These are phyloP conservation scores for Oostethus manadensis DNA, from an alignment of 2,113 vertebrate genomes.

Conservation along the genomic window DNA sequence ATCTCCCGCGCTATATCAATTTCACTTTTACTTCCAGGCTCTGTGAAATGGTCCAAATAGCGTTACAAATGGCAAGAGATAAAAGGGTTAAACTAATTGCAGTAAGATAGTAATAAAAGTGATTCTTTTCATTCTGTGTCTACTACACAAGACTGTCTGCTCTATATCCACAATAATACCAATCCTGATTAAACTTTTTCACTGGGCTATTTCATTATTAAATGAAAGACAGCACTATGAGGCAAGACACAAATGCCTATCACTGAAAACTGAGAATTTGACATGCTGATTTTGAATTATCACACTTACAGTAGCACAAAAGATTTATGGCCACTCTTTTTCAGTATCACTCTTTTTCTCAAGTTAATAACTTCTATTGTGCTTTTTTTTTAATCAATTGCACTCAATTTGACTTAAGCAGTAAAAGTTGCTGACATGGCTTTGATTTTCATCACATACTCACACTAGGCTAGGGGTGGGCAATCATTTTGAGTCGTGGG, in stretches of 20 bases:
- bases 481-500: no score
- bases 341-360: constrained; percentile 54
- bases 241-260: constrained; percentile 53
- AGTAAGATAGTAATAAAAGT: constrained; percentile 73
- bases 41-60: constrained; percentile 76
- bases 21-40: constrained; percentile 69
- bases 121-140: constrained; percentile 71
- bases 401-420: constrained; percentile 34
- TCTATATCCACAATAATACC: constrained; percentile 63
- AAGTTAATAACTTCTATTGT: constrained; percentile 56
- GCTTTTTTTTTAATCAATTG: constrained; percentile 61
- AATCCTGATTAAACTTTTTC: constrained; percentile 67
- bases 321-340: constrained; percentile 50
- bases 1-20: constrained; percentile 72
- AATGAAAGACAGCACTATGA: constrained; percentile 61
- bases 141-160: constrained; percentile 56
- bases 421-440: constrained; percentile 44
- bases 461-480: no score
- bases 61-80: constrained; percentile 75
- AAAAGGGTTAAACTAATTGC: constrained; percentile 77
- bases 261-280: constrained; percentile 57
- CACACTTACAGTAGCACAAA: constrained; percentile 61
- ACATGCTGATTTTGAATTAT: constrained; percentile 69
- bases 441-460: constrained; percentile 37
- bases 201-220: constrained; percentile 69